Base-by-base conservation (phyloP, 2,888 invertebrate genomes). In the Agrochola lota region DNA sequence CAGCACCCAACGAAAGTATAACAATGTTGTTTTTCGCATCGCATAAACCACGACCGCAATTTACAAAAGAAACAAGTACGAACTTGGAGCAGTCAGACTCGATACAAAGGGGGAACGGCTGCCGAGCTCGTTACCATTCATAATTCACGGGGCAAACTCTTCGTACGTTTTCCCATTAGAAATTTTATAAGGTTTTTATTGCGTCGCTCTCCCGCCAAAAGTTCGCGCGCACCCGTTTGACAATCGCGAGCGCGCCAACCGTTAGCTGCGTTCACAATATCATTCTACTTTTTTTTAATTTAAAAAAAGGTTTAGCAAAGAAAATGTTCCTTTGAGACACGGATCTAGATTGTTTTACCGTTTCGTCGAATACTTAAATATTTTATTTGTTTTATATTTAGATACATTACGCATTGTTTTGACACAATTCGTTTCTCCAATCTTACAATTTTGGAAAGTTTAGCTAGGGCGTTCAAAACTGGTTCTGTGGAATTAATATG, bases 171-270 rank as follows among this genome's bases (percentile, higher is more conserved):
- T 96, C 95, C 96, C 93, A 96, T 96, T 96, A 95, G 91, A 94
- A 95, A 96, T 96, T 96, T 96, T 96, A 96, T 96, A 95, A 96
- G 94, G 95, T 96, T 96, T 96, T 96, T 96, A 96, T 95, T 95
- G 94, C 93, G 90, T 87, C 89, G 86, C 78, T 70, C 83, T 90
- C 91, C 91, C 93, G 93, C 93, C 90, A 90, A 94, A 95, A 94
- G 92, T 94, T 94, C 78, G 81, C 89, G 89, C 89, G 89, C 88
- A 80, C 90, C 89, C 86, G 88, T 91, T 92, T 93, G 93, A 93
- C 93, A 92, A 91, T 75, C 88, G 86, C 84, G 85, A 87, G 86
- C 85, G 88, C 87, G 89, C 87, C 88, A 89, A 87, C 87, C 84
- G 85, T 81, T 85, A 81, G 88, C 80, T 85, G 88, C 86, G 88